phyloP scores from a whole-genome alignment of 2,888 invertebrate genomes.

The Portevinia maculata region DNA sequence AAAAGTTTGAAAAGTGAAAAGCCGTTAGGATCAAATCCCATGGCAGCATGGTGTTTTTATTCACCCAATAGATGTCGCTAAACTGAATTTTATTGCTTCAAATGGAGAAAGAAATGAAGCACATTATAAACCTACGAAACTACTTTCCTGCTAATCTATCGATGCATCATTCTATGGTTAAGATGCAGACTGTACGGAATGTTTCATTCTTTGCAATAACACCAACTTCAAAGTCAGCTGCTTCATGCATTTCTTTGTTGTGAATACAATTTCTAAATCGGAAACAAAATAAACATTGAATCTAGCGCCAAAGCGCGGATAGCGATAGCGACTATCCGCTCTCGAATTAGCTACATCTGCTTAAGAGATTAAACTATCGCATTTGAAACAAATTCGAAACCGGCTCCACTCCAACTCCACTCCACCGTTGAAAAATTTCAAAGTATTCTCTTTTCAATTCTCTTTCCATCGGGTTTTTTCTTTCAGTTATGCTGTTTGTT shows the following conservation, averaged over 20 bases:
- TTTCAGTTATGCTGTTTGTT: too few relatives aligned
- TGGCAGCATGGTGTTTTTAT: too few relatives aligned
- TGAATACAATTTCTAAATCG: not conserved
- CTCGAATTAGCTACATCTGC: not conserved
- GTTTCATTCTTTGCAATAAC: not conserved
- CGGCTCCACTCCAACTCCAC: not conserved
- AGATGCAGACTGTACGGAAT: too few relatives aligned
- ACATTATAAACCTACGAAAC: too few relatives aligned
- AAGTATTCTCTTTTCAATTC: conserved; percentile 9
- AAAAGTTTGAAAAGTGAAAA: too few relatives aligned
- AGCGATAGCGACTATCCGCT: not conserved
- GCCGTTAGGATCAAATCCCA: too few relatives aligned
- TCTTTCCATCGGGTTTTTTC: not conserved
- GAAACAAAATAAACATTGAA: not conserved
- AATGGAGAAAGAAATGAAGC: too few relatives aligned
- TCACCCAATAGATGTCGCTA: too few relatives aligned
- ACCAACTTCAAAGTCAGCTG: not conserved
- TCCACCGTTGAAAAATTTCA: not conserved
- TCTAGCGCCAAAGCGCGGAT: conserved; percentile 4
- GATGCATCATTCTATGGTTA: too few relatives aligned
- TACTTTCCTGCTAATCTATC: too few relatives aligned
- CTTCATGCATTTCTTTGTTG: not conserved
- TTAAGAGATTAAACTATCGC: not conserved
- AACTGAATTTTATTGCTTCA: too few relatives aligned
- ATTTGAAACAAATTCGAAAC: not conserved